Evolutionary conservation across 2,113 vertebrate species (phyloP).

Genomic region (Mustela nigripes): DNA sequence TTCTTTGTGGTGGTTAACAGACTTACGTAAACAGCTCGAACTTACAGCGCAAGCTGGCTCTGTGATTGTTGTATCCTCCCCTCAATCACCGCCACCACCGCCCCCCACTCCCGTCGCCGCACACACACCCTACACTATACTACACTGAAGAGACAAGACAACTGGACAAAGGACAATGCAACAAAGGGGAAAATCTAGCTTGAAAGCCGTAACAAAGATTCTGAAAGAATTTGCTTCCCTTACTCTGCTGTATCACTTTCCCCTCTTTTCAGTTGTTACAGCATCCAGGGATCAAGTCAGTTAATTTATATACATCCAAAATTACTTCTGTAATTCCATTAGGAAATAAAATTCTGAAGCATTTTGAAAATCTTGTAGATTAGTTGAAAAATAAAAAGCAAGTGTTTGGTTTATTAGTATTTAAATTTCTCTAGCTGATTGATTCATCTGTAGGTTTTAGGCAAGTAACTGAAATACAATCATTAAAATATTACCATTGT

Average conservation of each 20-base stretch:
- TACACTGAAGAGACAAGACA: not conserved
- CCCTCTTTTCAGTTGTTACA: not conserved
- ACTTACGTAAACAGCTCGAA: not conserved
- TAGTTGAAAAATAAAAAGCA: constrained; percentile 8
- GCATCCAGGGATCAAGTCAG: not conserved
- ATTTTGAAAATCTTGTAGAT: constrained; percentile 25
- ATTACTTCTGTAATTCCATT: constrained; percentile 16
- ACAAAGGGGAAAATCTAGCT: constrained; percentile 3
- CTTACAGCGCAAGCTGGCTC: not conserved
- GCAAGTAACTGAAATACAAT: constrained; percentile 49
- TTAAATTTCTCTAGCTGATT: not conserved
- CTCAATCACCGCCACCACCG: not conserved
- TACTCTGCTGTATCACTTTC: not conserved
- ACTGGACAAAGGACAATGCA: not conserved
- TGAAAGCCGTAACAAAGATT: constrained; percentile 47
- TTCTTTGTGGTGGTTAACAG: not conserved
- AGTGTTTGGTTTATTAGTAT: not conserved
- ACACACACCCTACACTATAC: not conserved
- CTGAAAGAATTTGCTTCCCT: constrained; percentile 2
- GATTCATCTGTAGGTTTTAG: constrained; percentile 17
- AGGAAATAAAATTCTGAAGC: constrained; percentile 49
- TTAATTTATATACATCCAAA: constrained; percentile 17
- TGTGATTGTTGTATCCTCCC: not conserved
- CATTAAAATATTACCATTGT: not conserved
- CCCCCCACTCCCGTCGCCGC: not conserved